phyloP scores from a whole-genome alignment of 2,888 invertebrate genomes.

The Tridacna gigas region DNA sequence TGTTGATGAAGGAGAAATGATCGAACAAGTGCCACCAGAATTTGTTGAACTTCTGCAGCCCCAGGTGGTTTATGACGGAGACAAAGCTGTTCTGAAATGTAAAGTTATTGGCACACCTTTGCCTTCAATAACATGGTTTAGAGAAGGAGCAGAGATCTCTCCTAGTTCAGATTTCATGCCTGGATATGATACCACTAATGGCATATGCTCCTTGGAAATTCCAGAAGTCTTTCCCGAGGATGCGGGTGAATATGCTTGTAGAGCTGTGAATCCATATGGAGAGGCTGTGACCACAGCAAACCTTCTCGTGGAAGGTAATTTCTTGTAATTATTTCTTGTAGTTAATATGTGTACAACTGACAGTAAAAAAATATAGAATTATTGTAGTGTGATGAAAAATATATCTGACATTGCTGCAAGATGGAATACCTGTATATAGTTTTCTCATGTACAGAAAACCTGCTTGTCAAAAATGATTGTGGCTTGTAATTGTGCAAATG shows the following conservation, averaged over 20 bases:
- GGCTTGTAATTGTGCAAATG: too few relatives aligned
- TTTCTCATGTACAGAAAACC: too few relatives aligned
- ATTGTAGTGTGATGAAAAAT: not conserved
- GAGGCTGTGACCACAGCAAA: slow-evolving; percentile 93
- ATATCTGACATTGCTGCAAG: too few relatives aligned
- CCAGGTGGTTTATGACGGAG: slow-evolving; percentile 80
- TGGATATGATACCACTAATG: slow-evolving; percentile 78
- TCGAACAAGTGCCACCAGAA: slow-evolving; percentile 78
- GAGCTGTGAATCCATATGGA: slow-evolving; percentile 97
- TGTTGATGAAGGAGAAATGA: slow-evolving; percentile 68
- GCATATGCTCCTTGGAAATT: slow-evolving; percentile 92
- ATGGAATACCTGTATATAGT: too few relatives aligned
- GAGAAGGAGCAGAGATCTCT: slow-evolving; percentile 73
- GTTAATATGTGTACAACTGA: too few relatives aligned
- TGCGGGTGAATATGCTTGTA: slow-evolving; percentile 97
- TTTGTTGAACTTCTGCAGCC: slow-evolving; percentile 82
- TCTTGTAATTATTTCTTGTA: too few relatives aligned
- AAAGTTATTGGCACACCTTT: slow-evolving; percentile 78
- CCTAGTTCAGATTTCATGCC: slow-evolving; percentile 77
- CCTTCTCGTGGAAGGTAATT: slow-evolving; percentile 80
- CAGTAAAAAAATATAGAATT: too few relatives aligned
- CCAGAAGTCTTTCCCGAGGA: slow-evolving; percentile 99
- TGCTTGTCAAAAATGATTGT: too few relatives aligned
- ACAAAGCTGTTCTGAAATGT: slow-evolving; percentile 76
- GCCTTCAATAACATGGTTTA: slow-evolving; percentile 81